phyloP scores from a whole-genome alignment of 2,113 vertebrate species.

The Silurus meridionalis region DNA sequence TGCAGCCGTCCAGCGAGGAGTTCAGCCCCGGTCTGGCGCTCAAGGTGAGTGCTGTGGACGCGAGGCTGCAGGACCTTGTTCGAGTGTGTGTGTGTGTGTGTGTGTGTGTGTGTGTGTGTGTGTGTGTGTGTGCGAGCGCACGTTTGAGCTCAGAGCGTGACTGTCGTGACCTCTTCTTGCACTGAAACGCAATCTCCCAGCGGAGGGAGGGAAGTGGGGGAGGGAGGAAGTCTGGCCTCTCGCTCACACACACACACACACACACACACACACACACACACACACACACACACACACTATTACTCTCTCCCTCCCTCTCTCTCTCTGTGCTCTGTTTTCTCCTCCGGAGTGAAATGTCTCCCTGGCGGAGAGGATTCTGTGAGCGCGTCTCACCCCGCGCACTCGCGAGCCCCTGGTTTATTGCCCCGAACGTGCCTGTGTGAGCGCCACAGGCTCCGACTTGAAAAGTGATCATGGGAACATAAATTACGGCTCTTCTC shows the following conservation, averaged over 20 bases:
- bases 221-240: slow-evolving; percentile 64
- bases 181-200: slow-evolving; percentile 53
- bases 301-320: slow-evolving; percentile 11
- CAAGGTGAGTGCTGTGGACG: slow-evolving; percentile 68
- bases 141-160: slow-evolving; percentile 38
- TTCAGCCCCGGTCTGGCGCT: slow-evolving; percentile 41
- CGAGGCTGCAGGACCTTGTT: slow-evolving; percentile 27
- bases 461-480: slow-evolving; percentile 26
- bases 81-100: slow-evolving; percentile 17
- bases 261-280: slow-evolving; percentile 11
- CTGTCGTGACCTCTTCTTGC: slow-evolving; percentile 55
- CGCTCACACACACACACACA: neutral
- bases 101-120: slow-evolving; percentile 26
- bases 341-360: slow-evolving; percentile 41
- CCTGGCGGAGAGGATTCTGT: slow-evolving; percentile 55
- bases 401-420: slow-evolving; percentile 31
- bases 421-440: slow-evolving; percentile 23
- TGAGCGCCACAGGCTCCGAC: slow-evolving; percentile 17
- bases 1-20: slow-evolving; percentile 70
- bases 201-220: slow-evolving; percentile 41
- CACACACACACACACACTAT: neutral
- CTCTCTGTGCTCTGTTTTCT: neutral
- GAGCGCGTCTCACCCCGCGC: slow-evolving; percentile 36
- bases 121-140: slow-evolving; percentile 27
- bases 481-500: slow-evolving; percentile 25